Evolutionary conservation across 2,888 invertebrate genomes (phyloP), one percentile per base, ranked within the genome.

Genomic region (Phalera bucephala): DNA sequence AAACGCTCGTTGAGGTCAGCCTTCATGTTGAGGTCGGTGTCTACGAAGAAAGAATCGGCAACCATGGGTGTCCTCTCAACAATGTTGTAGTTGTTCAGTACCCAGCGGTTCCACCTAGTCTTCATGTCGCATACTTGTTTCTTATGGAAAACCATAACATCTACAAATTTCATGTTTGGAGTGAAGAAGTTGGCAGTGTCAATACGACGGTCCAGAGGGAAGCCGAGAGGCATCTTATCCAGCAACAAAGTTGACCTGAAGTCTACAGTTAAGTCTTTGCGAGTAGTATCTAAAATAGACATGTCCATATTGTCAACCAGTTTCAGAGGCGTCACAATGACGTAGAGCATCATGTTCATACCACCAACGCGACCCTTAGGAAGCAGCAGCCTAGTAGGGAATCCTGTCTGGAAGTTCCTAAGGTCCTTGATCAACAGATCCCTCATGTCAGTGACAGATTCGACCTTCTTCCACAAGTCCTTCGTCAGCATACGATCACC

Each of bases 281-380:
- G 82, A 40, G 80, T 80, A 38, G 79, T 87, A 38, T 91, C 91
- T 17, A 80, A 47, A n/a, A 84, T 54, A 1, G 48, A 59, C 1
- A 74, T 31, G 35, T 87, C 85, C 22, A 81, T 68, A 41, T 82
- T 84, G 25, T 87, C 85, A 0, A 87, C 80, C 30, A 80, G 38
- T 48, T 80, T 87, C 59, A 91, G 74, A 23, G 93, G 93, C 19
- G 89, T 88, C 7, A 94, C 88, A 44, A 93, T 91, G 32, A 93
- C 91, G 78, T 92, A 93, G 27, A 95, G 56, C 63, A 92, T 87
- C 88, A 92, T 91, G 13, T 91, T 90, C 81, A 93, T 84, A 33
- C 96, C 96, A 40, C 92, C 92, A 33, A 82, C 78, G 49, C 76
- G 91, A 66, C 96, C 96, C 61, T 88, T 94, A 25, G 96, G 95